Evolutionary conservation across 2,113 vertebrate species (phyloP), one percentile per base, ranked within the genome.

Genomic region (Psephotus haematonotus): DNA sequence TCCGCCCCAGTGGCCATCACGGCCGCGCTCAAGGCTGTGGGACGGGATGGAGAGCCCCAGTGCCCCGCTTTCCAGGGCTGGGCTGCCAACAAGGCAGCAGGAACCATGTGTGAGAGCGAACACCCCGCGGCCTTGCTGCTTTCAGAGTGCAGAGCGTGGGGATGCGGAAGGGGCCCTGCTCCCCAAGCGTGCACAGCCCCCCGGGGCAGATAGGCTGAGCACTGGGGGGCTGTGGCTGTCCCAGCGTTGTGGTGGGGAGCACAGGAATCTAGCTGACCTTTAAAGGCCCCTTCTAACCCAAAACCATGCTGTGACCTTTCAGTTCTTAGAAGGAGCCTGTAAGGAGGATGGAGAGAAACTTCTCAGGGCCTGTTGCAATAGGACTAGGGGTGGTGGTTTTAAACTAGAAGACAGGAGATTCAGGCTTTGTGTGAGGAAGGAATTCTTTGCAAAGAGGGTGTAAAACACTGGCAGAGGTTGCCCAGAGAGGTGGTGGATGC

Each of bases 1-100:
- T n/a, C 31, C 7, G 1, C 8, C 6, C 4, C 28, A 0, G 0
- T 39, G 37, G 4, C 17, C 41, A 1, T n/a, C 60, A 7, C 6
- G 14, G 47, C 39, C 35, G 37, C 27, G 7, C 14, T n/a, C 39
- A 9, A 20, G 23, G 75, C 24, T 22, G 2, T 4, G 27, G 20
- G 31, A 23, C 4, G 22, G 14, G 10, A 44, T 29, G 27, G 29
- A 87, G 33, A 39, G 4, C 28, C 50, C 23, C 44, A 53, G 17
- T 1, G 11, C 7, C 7, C 11, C 0, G 1, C 70, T 80, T 65
- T 47, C 47, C 47, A 19, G 31, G 35, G 47, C 33, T 31, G 75
- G 79, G 37, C 8, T 39, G 50, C 19, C 27, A 59, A n/a, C 43
- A 22, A 9, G 17, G 25, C 31, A 17, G 47, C 43, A 74, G 59